Evolutionary conservation across 2,797 vertebrate species (phyloP).

Genomic region (Enteromius viviparus): DNA sequence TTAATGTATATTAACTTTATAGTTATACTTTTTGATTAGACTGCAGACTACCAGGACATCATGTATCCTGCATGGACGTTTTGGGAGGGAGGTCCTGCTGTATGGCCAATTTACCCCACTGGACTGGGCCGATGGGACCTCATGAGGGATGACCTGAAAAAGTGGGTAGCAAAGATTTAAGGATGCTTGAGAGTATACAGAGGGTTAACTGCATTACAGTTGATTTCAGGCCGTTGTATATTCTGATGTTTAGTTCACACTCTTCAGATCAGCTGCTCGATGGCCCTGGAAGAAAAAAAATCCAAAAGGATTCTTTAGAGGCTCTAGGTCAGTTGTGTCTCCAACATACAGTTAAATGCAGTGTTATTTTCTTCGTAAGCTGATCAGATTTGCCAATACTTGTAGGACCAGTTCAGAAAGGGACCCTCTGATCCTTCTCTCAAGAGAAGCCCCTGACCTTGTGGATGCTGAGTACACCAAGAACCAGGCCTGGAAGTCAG

Average conservation of each 20-base stretch:
- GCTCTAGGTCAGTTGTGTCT: slow-evolving; percentile 83
- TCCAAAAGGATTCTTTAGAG: slow-evolving; percentile 92
- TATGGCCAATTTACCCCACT: slow-evolving; percentile 98
- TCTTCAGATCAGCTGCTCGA: slow-evolving; percentile 83
- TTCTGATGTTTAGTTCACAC: background rate
- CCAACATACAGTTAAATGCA: background rate
- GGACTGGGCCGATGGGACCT: slow-evolving; percentile 97
- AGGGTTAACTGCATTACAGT: background rate
- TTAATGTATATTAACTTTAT: background rate
- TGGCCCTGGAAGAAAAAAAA: slow-evolving; percentile 95
- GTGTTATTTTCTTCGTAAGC: background rate
- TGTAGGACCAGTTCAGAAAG: slow-evolving; percentile 93
- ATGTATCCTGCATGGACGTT: slow-evolving; percentile 99
- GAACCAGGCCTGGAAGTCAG: slow-evolving; percentile 98
- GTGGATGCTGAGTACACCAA: slow-evolving; percentile 97
- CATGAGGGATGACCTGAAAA: slow-evolving; percentile 90
- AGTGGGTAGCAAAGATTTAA: slow-evolving; percentile 69
- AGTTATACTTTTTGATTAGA: slow-evolving; percentile 73
- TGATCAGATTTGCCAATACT: background rate
- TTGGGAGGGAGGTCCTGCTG: slow-evolving; percentile 98
- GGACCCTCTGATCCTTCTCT: slow-evolving; percentile 93
- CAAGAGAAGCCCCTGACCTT: slow-evolving; percentile 87
- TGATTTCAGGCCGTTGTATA: background rate
- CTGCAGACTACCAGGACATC: slow-evolving; percentile 90
- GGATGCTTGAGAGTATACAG: background rate